Evolutionary conservation across 2,113 vertebrate species (phyloP).

Genomic region (Brachyistius frenatus): DNA sequence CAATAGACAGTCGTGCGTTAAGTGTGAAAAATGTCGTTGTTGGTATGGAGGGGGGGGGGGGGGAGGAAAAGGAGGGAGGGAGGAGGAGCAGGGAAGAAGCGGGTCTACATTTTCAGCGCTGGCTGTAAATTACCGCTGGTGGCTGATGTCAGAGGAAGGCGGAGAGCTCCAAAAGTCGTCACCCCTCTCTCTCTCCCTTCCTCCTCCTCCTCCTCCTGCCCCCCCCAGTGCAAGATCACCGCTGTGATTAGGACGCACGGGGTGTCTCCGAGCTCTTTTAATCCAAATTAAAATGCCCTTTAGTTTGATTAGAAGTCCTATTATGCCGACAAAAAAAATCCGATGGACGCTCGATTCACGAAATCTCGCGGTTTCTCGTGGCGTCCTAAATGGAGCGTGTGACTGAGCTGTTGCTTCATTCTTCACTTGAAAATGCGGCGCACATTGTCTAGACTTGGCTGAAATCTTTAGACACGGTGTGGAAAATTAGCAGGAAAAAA

Average conservation of each 20-base stretch:
- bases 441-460: too few species aligned
- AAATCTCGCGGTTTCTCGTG: too few species aligned
- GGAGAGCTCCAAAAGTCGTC: conserved; percentile 52
- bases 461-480: too few species aligned
- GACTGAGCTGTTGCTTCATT: too few species aligned
- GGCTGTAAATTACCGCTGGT: conserved; percentile 77
- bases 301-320: too few species aligned
- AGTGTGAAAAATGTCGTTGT: neutral
- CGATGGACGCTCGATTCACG: too few species aligned
- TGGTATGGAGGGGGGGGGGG: neutral
- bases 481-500: too few species aligned
- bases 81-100: neutral
- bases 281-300: too few species aligned
- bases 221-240: conserved; percentile 29
- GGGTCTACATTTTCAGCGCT: conserved; percentile 55
- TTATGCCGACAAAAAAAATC: too few species aligned
- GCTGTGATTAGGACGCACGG: neutral
- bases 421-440: too few species aligned
- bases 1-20: neutral
- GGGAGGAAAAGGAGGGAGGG: neutral
- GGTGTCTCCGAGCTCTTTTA: too few species aligned
- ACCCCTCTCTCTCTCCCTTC: conserved; percentile 75
- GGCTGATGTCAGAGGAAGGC: conserved; percentile 80
- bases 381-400: too few species aligned
- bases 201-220: conserved; percentile 55